Percentiles rank a stretch among this genome's conserved stretches.
Conservation (phyloP, 92 coral and sea anemone genomes). For the Umimayanthus chanpuru region DNA sequence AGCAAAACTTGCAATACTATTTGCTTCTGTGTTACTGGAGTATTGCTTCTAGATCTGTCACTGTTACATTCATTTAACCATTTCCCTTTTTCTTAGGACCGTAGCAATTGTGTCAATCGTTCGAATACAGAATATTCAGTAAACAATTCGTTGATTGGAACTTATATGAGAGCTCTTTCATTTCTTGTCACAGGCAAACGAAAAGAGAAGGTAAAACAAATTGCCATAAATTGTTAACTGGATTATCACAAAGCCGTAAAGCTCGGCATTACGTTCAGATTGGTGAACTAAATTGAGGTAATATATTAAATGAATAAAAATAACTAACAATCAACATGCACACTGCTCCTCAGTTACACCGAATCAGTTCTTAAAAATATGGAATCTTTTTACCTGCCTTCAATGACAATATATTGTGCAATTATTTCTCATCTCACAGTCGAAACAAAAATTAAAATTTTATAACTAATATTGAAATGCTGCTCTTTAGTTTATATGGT, state of each 20-base stretch:
- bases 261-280: no score
- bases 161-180: not conserved
- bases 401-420: not conserved
- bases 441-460: not conserved
- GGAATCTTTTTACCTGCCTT: not conserved
- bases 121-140: not conserved
- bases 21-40: no score
- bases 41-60: no score
- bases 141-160: not conserved
- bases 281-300: no score
- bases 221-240: no score
- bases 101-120: no score
- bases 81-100: no score
- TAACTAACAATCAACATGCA: not conserved
- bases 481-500: not conserved
- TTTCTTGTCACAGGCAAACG: not conserved
- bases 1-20: no score
- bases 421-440: no score
- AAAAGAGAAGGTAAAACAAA: not conserved
- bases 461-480: not conserved
- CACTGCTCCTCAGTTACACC: not conserved
- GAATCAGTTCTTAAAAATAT: no score
- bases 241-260: no score
- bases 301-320: no score
- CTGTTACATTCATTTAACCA: not conserved